Evolutionary conservation across 1,140 invertebrate species (phyloP).

Genomic region (Dreissena polymorpha): DNA sequence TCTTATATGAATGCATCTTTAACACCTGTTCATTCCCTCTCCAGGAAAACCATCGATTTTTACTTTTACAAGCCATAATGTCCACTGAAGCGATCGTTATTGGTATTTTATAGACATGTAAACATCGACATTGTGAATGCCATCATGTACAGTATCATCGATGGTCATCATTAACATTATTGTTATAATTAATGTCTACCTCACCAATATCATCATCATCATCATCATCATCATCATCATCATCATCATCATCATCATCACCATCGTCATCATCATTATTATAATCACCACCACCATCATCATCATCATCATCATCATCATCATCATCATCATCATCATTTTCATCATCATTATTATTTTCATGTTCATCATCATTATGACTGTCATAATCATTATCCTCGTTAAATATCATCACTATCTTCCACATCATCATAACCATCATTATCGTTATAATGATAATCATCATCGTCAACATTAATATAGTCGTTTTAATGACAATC

Average conservation of each 20-base stretch:
- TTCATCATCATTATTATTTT: not conserved
- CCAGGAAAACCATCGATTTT: too few species aligned
- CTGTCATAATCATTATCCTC: not conserved
- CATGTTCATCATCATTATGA: not conserved
- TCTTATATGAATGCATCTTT: too few species aligned
- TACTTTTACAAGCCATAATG: too few species aligned
- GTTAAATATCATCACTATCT: not conserved
- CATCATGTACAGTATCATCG: too few species aligned
- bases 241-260: constrained; percentile 16
- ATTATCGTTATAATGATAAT: not conserved
- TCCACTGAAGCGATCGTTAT: too few species aligned
- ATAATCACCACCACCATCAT: not conserved
- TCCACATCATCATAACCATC: not conserved
- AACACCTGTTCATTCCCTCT: too few species aligned
- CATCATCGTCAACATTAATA: not conserved
- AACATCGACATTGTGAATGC: too few species aligned
- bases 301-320: not conserved
- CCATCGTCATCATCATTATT: not conserved
- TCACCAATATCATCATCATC: not conserved
- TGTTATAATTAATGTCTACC: not conserved
- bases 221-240: not conserved
- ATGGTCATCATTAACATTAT: too few species aligned
- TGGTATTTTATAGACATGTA: too few species aligned
- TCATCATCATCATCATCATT: not conserved
- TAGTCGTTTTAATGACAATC: not conserved